Percentiles rank a stretch among this genome's conserved stretches.
Evolutionary conservation across 2,113 vertebrate species (phyloP).

Genomic region (Odontesthes bonariensis): DNA sequence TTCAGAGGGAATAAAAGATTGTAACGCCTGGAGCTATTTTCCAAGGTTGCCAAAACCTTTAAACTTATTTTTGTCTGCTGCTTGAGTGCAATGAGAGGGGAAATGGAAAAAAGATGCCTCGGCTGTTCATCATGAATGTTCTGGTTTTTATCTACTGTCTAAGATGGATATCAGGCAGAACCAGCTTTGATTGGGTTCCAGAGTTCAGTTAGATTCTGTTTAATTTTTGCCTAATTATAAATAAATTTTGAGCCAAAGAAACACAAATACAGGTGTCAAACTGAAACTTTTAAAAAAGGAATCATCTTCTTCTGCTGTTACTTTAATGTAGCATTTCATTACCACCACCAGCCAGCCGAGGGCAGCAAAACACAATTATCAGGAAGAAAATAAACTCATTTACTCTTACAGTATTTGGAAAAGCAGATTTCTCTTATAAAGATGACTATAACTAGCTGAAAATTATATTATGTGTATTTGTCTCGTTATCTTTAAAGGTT

Average conservation of each 20-base stretch:
- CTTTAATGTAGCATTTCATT: no score
- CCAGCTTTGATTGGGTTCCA: not conserved
- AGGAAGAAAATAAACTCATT: not conserved
- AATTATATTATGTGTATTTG: no score
- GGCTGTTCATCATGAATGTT: slow-evolving; percentile 21
- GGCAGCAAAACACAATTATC: slow-evolving; percentile 35
- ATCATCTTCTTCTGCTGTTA: no score
- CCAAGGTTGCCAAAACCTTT: not conserved
- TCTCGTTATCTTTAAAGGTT: no score
- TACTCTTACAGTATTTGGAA: not conserved
- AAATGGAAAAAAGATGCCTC: not conserved
- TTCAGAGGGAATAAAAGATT: slow-evolving; percentile 22
- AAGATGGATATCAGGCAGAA: not conserved
- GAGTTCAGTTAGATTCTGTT: slow-evolving; percentile 13
- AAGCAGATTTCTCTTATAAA: not conserved
- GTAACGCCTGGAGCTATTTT: slow-evolving; percentile 1
- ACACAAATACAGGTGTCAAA: slow-evolving; percentile 3
- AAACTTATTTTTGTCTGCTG: not conserved
- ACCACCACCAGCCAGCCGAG: slow-evolving; percentile 21
- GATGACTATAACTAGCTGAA: no score
- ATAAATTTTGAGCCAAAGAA: not conserved
- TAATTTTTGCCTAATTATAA: not conserved
- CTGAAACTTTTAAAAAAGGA: not conserved
- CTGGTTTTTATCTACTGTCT: slow-evolving; percentile 29
- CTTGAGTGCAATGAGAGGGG: not conserved